These are phyloP conservation scores for Misgurnus anguillicaudatus DNA, from an alignment of 2,113 vertebrate genomes.

Conservation along the genomic window DNA sequence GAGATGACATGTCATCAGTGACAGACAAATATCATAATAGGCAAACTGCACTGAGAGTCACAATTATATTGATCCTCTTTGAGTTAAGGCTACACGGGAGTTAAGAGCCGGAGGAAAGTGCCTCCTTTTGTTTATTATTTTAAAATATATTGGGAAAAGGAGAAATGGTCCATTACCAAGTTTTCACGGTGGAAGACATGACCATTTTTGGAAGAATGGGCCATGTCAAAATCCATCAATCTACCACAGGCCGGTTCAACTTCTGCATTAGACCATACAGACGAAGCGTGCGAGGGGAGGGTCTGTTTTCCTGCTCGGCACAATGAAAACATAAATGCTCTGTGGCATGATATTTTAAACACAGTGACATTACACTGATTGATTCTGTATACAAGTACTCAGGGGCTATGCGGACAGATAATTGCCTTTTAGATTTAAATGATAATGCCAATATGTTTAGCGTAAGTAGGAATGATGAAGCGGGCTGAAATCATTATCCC, in stretches of 20 bases:
- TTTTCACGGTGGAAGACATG: constrained; percentile 89
- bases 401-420: constrained; percentile 28
- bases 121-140: constrained; percentile 92
- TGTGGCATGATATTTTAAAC: constrained; percentile 9
- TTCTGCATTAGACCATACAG: constrained; percentile 58
- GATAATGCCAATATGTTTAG: constrained; percentile 40
- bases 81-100: constrained; percentile 98
- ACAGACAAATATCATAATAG: constrained; percentile 99
- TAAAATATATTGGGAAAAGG: constrained; percentile 96
- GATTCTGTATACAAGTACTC: constrained; percentile 29
- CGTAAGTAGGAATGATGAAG: constrained; percentile 35
- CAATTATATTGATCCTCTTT: constrained; percentile 97
- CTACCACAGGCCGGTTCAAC: constrained; percentile 44
- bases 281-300: no score
- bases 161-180: constrained; percentile 83
- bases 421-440: constrained; percentile 44
- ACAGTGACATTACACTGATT: constrained; percentile 11
- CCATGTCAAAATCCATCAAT: constrained; percentile 80
- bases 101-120: constrained; percentile 97
- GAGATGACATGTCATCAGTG: constrained; percentile 96
- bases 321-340: neutral
- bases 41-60: constrained; percentile 86
- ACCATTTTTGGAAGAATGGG: constrained; percentile 89
- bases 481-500: constrained; percentile 34
- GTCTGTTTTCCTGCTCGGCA: constrained; percentile 2